Evolutionary conservation across 2,113 vertebrate genomes (phyloP).

Genomic region (Gymnocephalus cernua): DNA sequence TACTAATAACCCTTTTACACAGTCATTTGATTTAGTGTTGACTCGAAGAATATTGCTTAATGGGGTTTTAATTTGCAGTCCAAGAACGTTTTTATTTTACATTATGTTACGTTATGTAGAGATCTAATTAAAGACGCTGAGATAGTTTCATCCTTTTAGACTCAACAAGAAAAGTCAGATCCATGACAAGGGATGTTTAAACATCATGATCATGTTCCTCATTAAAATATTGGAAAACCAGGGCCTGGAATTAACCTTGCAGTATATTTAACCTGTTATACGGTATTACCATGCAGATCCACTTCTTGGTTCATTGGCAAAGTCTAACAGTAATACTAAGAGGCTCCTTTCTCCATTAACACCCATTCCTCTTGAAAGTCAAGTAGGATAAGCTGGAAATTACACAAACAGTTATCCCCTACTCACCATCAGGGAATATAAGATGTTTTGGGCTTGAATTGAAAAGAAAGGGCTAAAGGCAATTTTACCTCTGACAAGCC

Average conservation of each 20-base stretch:
- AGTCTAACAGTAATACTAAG: conserved; percentile 63
- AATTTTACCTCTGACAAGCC: conserved; percentile 64
- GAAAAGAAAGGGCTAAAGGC: conserved; percentile 70
- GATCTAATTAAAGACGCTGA: conserved; percentile 6
- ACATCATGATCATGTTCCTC: not conserved
- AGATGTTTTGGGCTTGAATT: conserved; percentile 67
- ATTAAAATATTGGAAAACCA: not conserved
- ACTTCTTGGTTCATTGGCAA: conserved; percentile 53
- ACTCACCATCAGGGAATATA: conserved; percentile 64
- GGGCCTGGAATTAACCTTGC: not conserved
- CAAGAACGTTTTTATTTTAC: not conserved
- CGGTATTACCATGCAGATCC: conserved; percentile 50
- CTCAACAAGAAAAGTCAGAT: not conserved
- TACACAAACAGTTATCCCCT: conserved; percentile 74
- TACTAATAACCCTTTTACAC: not conserved
- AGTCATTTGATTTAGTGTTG: conserved; percentile 3
- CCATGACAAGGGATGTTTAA: not conserved
- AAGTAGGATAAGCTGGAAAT: conserved; percentile 77
- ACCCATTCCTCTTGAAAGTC: conserved; percentile 75
- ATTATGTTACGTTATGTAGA: not conserved
- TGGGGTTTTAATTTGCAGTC: conserved; percentile 26
- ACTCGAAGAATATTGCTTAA: conserved; percentile 7
- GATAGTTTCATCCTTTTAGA: conserved; percentile 10
- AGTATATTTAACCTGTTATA: conserved; percentile 29
- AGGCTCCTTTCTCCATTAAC: conserved; percentile 72